phyloP scores from a whole-genome alignment of 2,888 invertebrate species.

The Troilus luridus region DNA sequence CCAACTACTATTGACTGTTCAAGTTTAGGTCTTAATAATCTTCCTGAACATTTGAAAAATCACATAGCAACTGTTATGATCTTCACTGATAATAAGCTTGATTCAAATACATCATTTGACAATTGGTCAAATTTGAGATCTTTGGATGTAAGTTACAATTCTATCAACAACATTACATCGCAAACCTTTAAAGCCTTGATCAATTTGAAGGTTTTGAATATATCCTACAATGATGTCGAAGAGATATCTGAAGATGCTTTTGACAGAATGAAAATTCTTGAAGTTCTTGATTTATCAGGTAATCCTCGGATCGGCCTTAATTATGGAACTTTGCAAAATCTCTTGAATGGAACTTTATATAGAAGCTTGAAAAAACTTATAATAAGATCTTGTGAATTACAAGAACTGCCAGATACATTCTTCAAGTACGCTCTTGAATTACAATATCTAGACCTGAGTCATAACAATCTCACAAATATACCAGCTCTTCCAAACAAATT shows the following conservation, averaged over 20 bases:
- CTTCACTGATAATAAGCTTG: conserved; percentile 56
- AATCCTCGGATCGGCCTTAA: conserved; percentile 55
- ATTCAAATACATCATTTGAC: conserved; percentile 52
- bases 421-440: conserved; percentile 57
- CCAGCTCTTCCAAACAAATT: conserved; percentile 60
- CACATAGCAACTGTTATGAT: conserved; percentile 32
- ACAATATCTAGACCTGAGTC: conserved; percentile 57
- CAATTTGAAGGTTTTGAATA: conserved; percentile 56
- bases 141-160: conserved; percentile 61
- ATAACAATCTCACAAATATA: conserved; percentile 57
- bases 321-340: not conserved
- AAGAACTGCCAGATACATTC: conserved; percentile 51
- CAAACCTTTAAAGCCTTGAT: conserved; percentile 49
- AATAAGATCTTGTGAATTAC: conserved; percentile 45
- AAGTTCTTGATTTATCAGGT: conserved; percentile 62
- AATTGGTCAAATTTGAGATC: conserved; percentile 58
- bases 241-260: conserved; percentile 51
- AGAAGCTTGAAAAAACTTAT: conserved; percentile 52
- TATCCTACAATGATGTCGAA: conserved; percentile 59
- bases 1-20: conserved; percentile 35
- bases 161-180: conserved; percentile 38
- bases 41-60: conserved; percentile 49
- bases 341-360: conserved; percentile 53
- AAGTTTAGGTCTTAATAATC: not conserved
- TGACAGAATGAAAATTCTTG: conserved; percentile 15